Evolutionary conservation across 1,140 invertebrate genomes (phyloP), one percentile per base, ranked within the genome.

Genomic region (Heliconius nattereri): DNA sequence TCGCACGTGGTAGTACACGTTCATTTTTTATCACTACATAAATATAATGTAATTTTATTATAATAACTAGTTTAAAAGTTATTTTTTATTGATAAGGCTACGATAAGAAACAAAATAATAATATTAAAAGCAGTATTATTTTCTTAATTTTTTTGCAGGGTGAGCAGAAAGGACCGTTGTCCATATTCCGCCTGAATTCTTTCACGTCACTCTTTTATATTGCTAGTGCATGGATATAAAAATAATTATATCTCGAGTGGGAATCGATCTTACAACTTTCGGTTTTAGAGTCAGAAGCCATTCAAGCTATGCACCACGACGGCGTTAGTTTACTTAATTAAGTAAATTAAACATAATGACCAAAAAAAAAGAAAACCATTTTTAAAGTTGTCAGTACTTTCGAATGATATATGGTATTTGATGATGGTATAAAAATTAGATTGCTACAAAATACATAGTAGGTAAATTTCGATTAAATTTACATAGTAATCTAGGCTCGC

Each of bases 1-100:
- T 70, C 78, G 88, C 89, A 90, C 89, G 90, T 91, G 90, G 84
- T 83, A 2, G 23, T 71, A 71, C 83, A 85, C 85, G 54, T 75
- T 71, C 66, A 29, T n/a, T 40, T 19, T n/a, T 45, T 37, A 23
- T 37, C 37, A 73, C 37, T 76, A 73, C 49, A 52, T n/a, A 49
- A 71, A 40, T 35, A 8, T 79, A 74, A 35, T 73, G 2, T 79
- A 74, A 52, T 73, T 73, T 57, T 52, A 73, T 72, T 73, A 32
- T 76, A 80, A 11, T 66, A 7, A 60, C 2, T 26, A 26, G 9
- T 26, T 66, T 6, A 26, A 26, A 26, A 26, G 23, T 66, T 66
- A 26, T 66, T 66, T 60, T 26, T 66, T 66, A 29, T 26, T 66
- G 57, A 29, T 29, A 20, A 11, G 40, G 40, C 3, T 23, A 60